A percentile compares a stretch with the other conserved stretches of the same genome.
Evolutionary conservation across 2,113 vertebrate species (phyloP).

Genomic region (Pongo abelii): DNA sequence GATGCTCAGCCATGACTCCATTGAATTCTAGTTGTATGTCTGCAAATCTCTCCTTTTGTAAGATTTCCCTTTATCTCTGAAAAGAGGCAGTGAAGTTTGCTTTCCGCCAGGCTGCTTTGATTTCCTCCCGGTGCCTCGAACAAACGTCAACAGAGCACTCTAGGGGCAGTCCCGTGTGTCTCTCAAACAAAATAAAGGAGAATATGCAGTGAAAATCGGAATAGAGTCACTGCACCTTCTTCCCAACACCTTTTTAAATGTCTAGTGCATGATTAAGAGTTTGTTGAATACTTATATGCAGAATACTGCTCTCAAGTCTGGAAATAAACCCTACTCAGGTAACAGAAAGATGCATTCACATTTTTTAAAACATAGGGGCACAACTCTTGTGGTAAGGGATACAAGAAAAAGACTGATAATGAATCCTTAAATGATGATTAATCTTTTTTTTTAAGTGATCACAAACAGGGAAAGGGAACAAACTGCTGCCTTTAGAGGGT

Average conservation of each 20-base stretch:
- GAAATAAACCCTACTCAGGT: slow-evolving; percentile 7
- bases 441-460: neutral
- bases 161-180: slow-evolving; percentile 40
- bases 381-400: neutral
- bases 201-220: slow-evolving; percentile 49
- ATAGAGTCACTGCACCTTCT: slow-evolving; percentile 19
- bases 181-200: slow-evolving; percentile 66
- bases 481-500: slow-evolving; percentile 9
- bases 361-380: neutral
- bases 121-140: slow-evolving; percentile 60
- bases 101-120: slow-evolving; percentile 64
- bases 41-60: slow-evolving; percentile 70
- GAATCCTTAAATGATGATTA: neutral
- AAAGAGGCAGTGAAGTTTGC: slow-evolving; percentile 60
- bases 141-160: slow-evolving; percentile 47
- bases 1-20: slow-evolving; percentile 63
- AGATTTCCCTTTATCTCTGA: slow-evolving; percentile 66
- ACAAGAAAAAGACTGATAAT: neutral
- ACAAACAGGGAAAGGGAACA: neutral
- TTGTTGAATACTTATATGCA: neutral
- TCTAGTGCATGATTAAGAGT: neutral
- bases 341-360: neutral
- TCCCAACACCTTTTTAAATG: neutral
- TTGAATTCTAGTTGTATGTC: slow-evolving; percentile 59
- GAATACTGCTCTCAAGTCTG: neutral